Percentiles rank a stretch among this genome's conserved stretches.
These are phyloP conservation scores for Andinoacara biseriatus DNA, from an alignment of 2,113 vertebrate species.

Conservation along the genomic window DNA sequence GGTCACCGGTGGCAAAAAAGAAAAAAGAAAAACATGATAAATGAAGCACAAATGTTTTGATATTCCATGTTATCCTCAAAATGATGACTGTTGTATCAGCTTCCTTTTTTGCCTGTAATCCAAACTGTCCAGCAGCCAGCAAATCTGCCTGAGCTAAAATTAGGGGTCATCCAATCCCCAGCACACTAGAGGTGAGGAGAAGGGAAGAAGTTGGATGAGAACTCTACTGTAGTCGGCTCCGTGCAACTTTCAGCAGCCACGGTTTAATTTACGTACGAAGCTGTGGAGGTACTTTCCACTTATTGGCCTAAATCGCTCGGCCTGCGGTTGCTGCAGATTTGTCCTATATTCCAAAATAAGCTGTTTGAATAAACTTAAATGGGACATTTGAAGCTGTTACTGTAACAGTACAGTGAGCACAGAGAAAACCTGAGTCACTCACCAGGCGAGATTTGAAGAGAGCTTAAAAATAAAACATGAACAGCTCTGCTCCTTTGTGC, in stretches of 20 bases:
- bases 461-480: not conserved
- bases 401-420: not conserved
- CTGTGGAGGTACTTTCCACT: slow-evolving; percentile 13
- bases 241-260: not conserved
- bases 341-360: slow-evolving; percentile 1
- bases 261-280: slow-evolving; percentile 18
- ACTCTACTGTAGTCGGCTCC: slow-evolving; percentile 15
- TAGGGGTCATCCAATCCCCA: slow-evolving; percentile 64
- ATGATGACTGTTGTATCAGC: not conserved
- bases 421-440: not conserved
- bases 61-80: not conserved
- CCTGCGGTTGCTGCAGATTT: not conserved
- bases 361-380: not conserved
- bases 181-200: slow-evolving; percentile 14
- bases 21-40: not conserved
- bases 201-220: not conserved
- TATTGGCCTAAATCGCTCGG: not conserved
- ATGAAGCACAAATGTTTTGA: not conserved
- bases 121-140: slow-evolving; percentile 25
- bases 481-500: not conserved
- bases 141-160: slow-evolving; percentile 57
- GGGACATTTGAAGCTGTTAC: slow-evolving; percentile 3
- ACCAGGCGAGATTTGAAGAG: not conserved
- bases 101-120: slow-evolving; percentile 46
- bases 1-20: not conserved